Percentiles rank a stretch among this genome's conserved stretches.
phyloP scores from a whole-genome alignment of 2,113 vertebrate genomes.

The Clarias gariepinus region DNA sequence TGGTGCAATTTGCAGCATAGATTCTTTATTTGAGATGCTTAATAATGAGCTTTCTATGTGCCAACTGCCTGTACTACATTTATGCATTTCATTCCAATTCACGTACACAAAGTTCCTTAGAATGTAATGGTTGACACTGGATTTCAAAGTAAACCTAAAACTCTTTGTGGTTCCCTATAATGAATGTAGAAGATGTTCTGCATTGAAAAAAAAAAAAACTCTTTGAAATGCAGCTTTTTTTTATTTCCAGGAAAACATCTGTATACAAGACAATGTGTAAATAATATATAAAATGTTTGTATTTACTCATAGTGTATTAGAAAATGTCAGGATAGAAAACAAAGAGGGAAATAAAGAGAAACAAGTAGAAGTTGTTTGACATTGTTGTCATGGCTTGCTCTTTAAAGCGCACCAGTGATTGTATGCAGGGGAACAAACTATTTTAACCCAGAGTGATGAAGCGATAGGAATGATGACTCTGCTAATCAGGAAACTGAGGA shows the following conservation, averaged over 20 bases:
- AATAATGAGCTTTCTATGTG: not conserved
- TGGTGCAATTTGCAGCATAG: not conserved
- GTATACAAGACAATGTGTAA: not conserved
- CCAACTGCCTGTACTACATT: not conserved
- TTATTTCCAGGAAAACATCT: not conserved
- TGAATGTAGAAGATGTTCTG: not conserved
- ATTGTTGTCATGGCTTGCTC: conserved; percentile 12
- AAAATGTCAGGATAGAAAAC: not conserved
- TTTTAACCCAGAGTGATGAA: conserved; percentile 4
- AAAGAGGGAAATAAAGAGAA: conserved; percentile 6
- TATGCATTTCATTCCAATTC: not conserved
- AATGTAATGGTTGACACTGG: not conserved
- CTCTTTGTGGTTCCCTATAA: not conserved
- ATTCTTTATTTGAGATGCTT: not conserved
- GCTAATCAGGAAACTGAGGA: not conserved
- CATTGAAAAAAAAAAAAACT: not conserved
- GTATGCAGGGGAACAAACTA: conserved; percentile 10
- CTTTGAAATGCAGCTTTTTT: not conserved
- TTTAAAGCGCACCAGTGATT: not conserved
- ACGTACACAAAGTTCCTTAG: not conserved
- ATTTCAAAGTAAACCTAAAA: not conserved
- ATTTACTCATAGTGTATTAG: not conserved
- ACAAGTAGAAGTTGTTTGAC: conserved; percentile 25
- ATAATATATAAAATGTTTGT: not conserved
- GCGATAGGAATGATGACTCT: conserved; percentile 11